These are phyloP conservation scores for Platorchestia sp. DNA, from an alignment of 1,140 invertebrate genomes.

Conservation along the genomic window DNA sequence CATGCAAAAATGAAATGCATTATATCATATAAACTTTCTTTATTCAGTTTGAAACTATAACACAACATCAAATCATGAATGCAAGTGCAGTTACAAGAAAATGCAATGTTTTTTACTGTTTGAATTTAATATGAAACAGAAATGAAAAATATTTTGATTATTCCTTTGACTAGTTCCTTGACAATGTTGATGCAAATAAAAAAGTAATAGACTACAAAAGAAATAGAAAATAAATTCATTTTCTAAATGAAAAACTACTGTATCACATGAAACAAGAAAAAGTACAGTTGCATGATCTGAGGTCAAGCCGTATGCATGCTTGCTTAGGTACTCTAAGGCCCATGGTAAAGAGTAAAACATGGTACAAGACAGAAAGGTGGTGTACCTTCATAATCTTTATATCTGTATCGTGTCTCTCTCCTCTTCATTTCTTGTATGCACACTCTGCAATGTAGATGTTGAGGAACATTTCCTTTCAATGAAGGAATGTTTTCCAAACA, in stretches of 20 bases:
- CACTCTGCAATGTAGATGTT: not conserved
- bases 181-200: not conserved
- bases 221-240: not conserved
- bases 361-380: not conserved
- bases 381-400: not conserved
- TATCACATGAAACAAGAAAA: not conserved
- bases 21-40: no score
- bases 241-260: not conserved
- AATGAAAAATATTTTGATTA: not conserved
- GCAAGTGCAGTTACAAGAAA: no score
- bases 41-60: no score
- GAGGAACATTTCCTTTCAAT: not conserved
- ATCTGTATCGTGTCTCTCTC: not conserved
- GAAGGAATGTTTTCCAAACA: constrained; percentile 29
- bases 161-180: not conserved
- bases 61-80: no score
- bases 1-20: not conserved
- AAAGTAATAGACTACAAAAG: not conserved
- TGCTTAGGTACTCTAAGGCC: not conserved
- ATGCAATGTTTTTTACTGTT: not conserved
- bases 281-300: not conserved
- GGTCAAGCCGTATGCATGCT: not conserved
- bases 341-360: not conserved
- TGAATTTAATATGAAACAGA: not conserved
- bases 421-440: no score